These are phyloP conservation scores for Aphyosemion australe DNA, from an alignment of 2,113 vertebrate genomes.

Conservation along the genomic window DNA sequence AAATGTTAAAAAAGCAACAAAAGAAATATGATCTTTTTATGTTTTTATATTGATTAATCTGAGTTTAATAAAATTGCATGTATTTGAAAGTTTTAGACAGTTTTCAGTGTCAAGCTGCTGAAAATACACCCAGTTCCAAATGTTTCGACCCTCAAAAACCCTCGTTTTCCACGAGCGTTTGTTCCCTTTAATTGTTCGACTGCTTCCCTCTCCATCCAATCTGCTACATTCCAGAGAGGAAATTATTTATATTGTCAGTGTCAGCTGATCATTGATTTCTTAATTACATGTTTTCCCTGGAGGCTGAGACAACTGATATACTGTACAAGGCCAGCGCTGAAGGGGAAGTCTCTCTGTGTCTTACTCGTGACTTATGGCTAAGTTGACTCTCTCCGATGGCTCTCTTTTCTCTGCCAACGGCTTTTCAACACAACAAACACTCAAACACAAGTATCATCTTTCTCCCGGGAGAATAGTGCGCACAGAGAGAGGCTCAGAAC, in stretches of 20 bases:
- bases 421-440: constrained; percentile 76
- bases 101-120: constrained; percentile 17
- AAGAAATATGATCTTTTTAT: no score
- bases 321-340: constrained; percentile 54
- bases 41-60: no score
- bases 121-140: constrained; percentile 10
- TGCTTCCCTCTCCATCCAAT: constrained; percentile 19
- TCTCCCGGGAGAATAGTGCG: constrained; percentile 60
- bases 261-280: constrained; percentile 75
- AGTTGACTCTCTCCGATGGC: constrained; percentile 59
- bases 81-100: neutral
- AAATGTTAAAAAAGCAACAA: no score
- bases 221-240: constrained; percentile 43
- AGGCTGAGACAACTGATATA: constrained; percentile 60
- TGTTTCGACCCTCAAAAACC: neutral
- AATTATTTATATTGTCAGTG: constrained; percentile 66
- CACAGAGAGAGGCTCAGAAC: constrained; percentile 61
- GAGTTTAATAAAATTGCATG: no score
- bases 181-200: constrained; percentile 18
- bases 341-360: constrained; percentile 52
- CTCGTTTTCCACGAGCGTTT: neutral
- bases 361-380: constrained; percentile 69
- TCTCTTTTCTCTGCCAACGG: constrained; percentile 62
- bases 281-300: constrained; percentile 69
- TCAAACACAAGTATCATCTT: constrained; percentile 72